A percentile compares a stretch with the other conserved stretches of the same genome.
phyloP scores from a whole-genome alignment of 2,113 vertebrate genomes.

The Nyctibius bracteatus region DNA sequence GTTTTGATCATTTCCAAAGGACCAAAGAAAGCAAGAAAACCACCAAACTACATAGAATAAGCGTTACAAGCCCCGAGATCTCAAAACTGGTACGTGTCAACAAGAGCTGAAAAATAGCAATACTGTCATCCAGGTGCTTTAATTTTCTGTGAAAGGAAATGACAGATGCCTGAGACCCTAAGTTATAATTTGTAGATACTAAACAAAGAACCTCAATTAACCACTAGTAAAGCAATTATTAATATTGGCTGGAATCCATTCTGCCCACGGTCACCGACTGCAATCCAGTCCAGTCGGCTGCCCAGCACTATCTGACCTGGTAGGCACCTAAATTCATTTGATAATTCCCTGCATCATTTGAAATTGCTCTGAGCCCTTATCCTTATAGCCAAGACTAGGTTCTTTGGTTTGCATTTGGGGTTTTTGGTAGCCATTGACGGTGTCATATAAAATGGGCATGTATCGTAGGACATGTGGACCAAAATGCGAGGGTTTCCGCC shows the following conservation, averaged over 20 bases:
- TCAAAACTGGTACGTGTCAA: neutral
- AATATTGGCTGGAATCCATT: constrained; percentile 38
- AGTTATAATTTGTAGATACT: neutral
- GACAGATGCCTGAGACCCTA: constrained; percentile 8
- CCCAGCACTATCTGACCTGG: neutral
- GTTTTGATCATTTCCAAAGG: neutral
- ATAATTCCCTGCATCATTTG: neutral
- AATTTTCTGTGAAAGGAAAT: neutral
- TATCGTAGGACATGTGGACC: fast-evolving
- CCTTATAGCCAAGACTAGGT: neutral
- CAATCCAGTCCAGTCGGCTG: neutral
- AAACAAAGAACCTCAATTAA: constrained; percentile 47
- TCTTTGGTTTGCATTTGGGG: neutral
- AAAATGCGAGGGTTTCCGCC: neutral
- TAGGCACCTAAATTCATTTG: neutral
- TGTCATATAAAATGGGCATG: fast-evolving
- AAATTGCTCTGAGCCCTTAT: neutral
- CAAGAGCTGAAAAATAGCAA: neutral
- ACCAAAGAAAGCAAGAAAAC: neutral
- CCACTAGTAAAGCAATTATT: constrained; percentile 44
- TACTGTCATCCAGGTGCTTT: neutral
- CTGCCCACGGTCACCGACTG: constrained; percentile 8
- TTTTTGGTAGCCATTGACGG: neutral
- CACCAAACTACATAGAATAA: fast-evolving
- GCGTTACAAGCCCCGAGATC: neutral